Evolutionary conservation across 2,797 vertebrate genomes (phyloP), one percentile per base, ranked within the genome.

Genomic region (Acipenser oxyrinchus): DNA sequence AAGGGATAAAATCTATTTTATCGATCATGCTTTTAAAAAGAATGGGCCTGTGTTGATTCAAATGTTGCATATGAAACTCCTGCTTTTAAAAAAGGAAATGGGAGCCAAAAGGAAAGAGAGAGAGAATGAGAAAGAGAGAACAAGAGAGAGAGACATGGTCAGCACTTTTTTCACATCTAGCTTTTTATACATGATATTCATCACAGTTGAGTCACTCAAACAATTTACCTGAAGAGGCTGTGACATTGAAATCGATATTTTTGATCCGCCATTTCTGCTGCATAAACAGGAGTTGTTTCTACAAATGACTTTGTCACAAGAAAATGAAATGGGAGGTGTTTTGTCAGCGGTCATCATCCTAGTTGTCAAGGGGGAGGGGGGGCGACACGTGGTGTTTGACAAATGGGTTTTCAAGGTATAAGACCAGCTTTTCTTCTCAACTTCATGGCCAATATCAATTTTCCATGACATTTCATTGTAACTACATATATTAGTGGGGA

Each of bases 161-260:
- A 94, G 92, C 92, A 71, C 71, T 86, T 89, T 87, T 77, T 83
- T 82, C 75, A 76, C 80, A 69, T 18, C 78, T 77, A 81, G 76
- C 79, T 84, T 84, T 83, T 87, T 84, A 71, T 88, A 91, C 91
- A 85, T 92, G 86, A 91, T 93, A 91, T 92, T 94, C 88, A 89
- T 94, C 92, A 90, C 76, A 77, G 85, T 85, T 84, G 77, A 88
- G 84, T 87, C 80, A 69, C 91, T 92, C 88, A 86, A 88, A 93
- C 91, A 87, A 88, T 93, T 92, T 91, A 91, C 92, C 91, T 88
- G 88, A 86, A 93, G 89, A 85, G 83, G 81, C 81, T 69, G 76
- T 79, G 87, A 88, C 92, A 88, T 80, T 60, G 69, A 86, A 91
- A 95, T 95, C 94, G 72, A 95, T 96, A 93, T 80, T 79, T 78